These are phyloP conservation scores for Hoplodrina ambigua DNA, from an alignment of 2,888 invertebrate genomes.

Conservation along the genomic window DNA sequence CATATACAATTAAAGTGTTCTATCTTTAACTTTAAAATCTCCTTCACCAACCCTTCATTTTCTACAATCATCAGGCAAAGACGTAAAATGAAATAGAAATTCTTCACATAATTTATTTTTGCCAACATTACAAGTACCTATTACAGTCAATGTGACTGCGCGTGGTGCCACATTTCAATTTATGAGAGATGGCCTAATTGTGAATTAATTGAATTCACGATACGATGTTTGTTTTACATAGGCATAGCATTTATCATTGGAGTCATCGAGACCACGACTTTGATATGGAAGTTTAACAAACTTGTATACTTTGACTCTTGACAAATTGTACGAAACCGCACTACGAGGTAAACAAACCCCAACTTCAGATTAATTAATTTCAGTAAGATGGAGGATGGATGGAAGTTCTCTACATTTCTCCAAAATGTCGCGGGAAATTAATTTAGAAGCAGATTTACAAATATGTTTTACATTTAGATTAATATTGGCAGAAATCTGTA, in stretches of 20 bases:
- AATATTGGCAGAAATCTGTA: constrained; percentile 6
- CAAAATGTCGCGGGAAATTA: not conserved
- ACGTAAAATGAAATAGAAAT: constrained; percentile 4
- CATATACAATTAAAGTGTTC: no score
- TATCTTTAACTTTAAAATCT: constrained; percentile 13
- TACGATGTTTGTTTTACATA: constrained; percentile 7
- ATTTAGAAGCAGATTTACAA: constrained; percentile 4
- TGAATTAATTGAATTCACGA: constrained; percentile 38
- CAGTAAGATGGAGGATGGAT: not conserved
- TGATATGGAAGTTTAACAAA: constrained; percentile 30
- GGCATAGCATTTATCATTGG: constrained; percentile 8
- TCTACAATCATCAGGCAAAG: constrained; percentile 4
- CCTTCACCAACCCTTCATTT: constrained; percentile 17
- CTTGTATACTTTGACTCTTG: constrained; percentile 24
- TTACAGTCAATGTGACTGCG: constrained; percentile 9
- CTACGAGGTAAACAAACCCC: constrained; percentile 19
- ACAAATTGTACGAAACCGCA: constrained; percentile 25
- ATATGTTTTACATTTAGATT: constrained; percentile 5
- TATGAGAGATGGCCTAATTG: constrained; percentile 16
- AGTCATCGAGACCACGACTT: constrained; percentile 20
- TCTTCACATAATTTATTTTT: not conserved
- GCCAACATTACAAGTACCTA: not conserved
- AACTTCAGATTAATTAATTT: constrained; percentile 30
- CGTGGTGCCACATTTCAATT: constrained; percentile 34
- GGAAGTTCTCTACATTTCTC: not conserved